These are phyloP conservation scores for Germaria angustata DNA, from an alignment of 2,888 invertebrate genomes.

Conservation along the genomic window DNA sequence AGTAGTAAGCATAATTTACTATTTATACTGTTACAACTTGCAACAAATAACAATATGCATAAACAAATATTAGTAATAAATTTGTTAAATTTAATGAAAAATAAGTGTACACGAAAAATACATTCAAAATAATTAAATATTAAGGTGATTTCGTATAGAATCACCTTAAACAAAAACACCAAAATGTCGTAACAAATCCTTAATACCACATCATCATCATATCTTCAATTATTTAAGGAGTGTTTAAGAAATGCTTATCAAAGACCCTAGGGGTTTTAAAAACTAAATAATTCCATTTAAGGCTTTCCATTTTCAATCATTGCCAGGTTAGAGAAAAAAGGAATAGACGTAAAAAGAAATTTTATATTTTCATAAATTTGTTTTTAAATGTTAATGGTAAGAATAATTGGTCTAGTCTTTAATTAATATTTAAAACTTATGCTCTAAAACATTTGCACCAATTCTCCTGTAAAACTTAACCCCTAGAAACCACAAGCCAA, in stretches of 20 bases:
- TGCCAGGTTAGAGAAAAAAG: conserved; percentile 38
- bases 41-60: conserved; percentile 47
- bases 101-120: conserved; percentile 41
- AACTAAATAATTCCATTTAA: conserved; percentile 55
- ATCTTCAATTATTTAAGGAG: neutral
- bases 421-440: conserved; percentile 15
- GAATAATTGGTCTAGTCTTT: conserved; percentile 47
- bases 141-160: conserved; percentile 9
- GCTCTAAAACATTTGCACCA: neutral
- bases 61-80: conserved; percentile 50
- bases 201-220: conserved; percentile 19
- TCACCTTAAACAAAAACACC: conserved; percentile 26
- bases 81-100: conserved; percentile 44
- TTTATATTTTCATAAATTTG: conserved; percentile 35
- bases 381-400: conserved; percentile 32
- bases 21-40: conserved; percentile 31
- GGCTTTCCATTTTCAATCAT: conserved; percentile 61
- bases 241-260: neutral
- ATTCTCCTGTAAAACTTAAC: conserved; percentile 3
- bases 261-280: neutral
- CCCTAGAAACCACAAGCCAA: conserved; percentile 8
- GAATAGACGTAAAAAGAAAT: neutral
- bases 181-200: conserved; percentile 49
- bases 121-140: conserved; percentile 46
- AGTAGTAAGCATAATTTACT: conserved; percentile 51